Percentiles rank a stretch among this genome's conserved stretches.
Evolutionary conservation across 1,140 invertebrate species (phyloP).

Genomic region (Vollenhovia emeryi): DNA sequence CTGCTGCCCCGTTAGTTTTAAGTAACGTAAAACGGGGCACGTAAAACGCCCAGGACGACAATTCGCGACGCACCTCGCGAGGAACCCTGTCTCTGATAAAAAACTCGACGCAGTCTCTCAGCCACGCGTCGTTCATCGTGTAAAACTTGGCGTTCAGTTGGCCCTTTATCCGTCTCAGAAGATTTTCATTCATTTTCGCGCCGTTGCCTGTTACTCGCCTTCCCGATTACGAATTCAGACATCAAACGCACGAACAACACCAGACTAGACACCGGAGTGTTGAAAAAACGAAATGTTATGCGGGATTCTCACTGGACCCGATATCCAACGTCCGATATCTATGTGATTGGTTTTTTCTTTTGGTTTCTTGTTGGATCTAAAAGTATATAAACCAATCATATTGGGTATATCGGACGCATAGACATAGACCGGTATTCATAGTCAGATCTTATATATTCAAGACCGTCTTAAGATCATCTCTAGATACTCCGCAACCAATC

Average conservation of each 20-base stretch:
- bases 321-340: too few species aligned
- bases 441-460: too few species aligned
- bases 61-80: not conserved
- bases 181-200: constrained; percentile 65
- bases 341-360: too few species aligned
- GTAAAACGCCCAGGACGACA: not conserved
- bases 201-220: not conserved
- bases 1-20: not conserved
- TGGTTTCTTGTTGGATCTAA: too few species aligned
- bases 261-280: too few species aligned
- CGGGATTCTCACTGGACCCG: too few species aligned
- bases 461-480: too few species aligned
- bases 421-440: too few species aligned
- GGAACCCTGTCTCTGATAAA: constrained; percentile 57
- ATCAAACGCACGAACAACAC: not conserved
- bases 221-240: not conserved
- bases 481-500: too few species aligned
- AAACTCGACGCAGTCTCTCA: constrained; percentile 78
- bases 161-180: constrained; percentile 64
- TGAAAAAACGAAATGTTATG: too few species aligned
- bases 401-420: too few species aligned
- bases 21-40: not conserved
- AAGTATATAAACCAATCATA: too few species aligned
- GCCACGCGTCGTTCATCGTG: constrained; percentile 76
- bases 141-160: constrained; percentile 70